Percentiles rank a stretch among this genome's conserved stretches.
These are phyloP conservation scores for Menura novaehollandiae DNA, from an alignment of 2,113 vertebrate genomes.

Conservation along the genomic window DNA sequence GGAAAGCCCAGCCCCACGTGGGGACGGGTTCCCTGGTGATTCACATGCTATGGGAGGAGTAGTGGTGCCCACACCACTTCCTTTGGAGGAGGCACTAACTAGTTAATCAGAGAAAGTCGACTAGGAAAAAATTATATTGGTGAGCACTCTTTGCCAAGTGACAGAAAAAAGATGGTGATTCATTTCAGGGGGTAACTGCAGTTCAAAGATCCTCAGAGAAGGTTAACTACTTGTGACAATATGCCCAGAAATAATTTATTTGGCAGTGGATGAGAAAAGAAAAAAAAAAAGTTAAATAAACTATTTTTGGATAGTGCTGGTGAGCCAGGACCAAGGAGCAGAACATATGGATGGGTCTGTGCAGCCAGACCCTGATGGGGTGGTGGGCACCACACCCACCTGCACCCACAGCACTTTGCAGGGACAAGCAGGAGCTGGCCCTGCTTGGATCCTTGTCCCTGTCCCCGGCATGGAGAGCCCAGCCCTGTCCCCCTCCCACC, in stretches of 20 bases:
- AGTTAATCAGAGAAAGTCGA: neutral
- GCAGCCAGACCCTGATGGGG: neutral
- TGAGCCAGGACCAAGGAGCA: neutral
- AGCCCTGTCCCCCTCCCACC: neutral
- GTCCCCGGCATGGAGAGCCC: neutral
- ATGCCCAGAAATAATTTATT: conserved; percentile 36
- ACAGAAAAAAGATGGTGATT: neutral
- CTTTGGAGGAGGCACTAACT: neutral
- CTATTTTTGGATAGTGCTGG: neutral
- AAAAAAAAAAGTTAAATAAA: neutral
- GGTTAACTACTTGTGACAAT: conserved; percentile 13
- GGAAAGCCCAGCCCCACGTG: rapidly evolving
- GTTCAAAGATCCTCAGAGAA: conserved; percentile 18
- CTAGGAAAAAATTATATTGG: neutral
- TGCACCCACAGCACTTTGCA: neutral
- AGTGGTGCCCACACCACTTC: neutral
- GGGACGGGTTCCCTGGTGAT: neutral
- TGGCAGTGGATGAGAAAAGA: neutral
- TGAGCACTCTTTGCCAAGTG: neutral
- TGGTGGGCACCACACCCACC: neutral
- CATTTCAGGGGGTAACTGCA: conserved; percentile 15
- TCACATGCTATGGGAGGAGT: neutral
- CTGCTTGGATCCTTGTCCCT: neutral
- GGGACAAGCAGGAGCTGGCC: neutral
- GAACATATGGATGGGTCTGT: rapidly evolving